Percentiles rank a stretch among this genome's conserved stretches.
Evolutionary conservation across 2,888 invertebrate species (phyloP).

Genomic region (Poecilobothrus nobilitatus): DNA sequence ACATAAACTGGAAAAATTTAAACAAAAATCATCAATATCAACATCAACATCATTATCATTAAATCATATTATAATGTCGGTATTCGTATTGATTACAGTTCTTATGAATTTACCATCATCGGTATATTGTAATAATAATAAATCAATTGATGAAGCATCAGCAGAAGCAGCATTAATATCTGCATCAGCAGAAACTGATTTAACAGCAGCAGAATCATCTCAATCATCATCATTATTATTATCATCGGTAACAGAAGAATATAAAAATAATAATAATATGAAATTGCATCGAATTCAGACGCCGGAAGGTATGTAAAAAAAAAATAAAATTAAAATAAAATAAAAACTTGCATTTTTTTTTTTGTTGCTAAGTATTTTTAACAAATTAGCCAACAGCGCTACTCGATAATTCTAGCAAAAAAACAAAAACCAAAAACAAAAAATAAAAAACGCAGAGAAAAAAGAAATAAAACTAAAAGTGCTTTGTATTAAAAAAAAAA

Average conservation of each 20-base stretch:
- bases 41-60: too few relatives aligned
- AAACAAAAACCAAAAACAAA: not conserved
- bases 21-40: not conserved
- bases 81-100: not conserved
- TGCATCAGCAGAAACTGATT: not conserved
- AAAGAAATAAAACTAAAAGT: not conserved
- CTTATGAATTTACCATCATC: not conserved
- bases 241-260: not conserved
- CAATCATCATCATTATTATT: too few relatives aligned
- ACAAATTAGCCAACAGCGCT: conserved; percentile 1
- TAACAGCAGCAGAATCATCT: too few relatives aligned
- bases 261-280: not conserved
- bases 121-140: not conserved
- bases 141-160: not conserved
- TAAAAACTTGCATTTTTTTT: not conserved
- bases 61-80: not conserved
- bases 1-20: not conserved
- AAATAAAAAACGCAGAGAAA: not conserved
- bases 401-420: not conserved
- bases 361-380: not conserved
- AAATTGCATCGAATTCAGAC: not conserved
- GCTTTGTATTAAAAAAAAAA: not conserved
- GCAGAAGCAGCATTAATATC: not conserved
- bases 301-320: not conserved
- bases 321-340: not conserved